Percentiles rank a stretch among this genome's conserved stretches.
Conservation (phyloP, 2,888 invertebrate species). For the Labia minor region DNA sequence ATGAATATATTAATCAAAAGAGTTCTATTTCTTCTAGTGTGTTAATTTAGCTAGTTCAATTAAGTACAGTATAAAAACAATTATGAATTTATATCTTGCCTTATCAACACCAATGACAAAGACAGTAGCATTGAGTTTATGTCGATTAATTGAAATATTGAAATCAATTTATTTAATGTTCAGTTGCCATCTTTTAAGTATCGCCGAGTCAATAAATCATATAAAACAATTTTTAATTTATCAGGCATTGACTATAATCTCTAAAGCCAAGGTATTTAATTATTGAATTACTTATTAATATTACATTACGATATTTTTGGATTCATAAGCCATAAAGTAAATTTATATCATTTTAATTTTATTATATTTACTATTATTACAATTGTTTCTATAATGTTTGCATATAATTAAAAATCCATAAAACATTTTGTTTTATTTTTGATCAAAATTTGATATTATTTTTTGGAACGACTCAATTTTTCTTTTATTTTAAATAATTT, state of each 20-base stretch:
- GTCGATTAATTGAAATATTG: constrained; percentile 68
- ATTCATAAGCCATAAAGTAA: no score
- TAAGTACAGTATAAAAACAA: constrained; percentile 44
- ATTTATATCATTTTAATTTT: no score
- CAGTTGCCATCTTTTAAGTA: constrained; percentile 52
- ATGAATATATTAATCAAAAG: no score
- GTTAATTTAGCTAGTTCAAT: constrained; percentile 57
- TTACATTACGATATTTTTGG: no score
- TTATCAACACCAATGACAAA: constrained; percentile 68
- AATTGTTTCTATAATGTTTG: no score
- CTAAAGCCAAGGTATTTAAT: constrained; percentile 50
- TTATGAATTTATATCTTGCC: constrained; percentile 58
- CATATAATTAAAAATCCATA: no score
- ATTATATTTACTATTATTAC: no score
- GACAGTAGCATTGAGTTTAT: constrained; percentile 59
- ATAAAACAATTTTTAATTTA: constrained; percentile 70
- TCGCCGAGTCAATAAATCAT: constrained; percentile 62
- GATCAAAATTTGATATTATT: no score
- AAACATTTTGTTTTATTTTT: no score
- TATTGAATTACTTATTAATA: no score
- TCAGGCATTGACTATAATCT: constrained; percentile 56
- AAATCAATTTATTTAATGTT: constrained; percentile 65
- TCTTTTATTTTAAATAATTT: no score
- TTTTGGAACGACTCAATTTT: no score
- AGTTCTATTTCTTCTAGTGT: constrained; percentile 43